Conservation (phyloP, 30 jellyfish, hydroid and myxozoan species). For the Pseudorhiza aurosa region DNA sequence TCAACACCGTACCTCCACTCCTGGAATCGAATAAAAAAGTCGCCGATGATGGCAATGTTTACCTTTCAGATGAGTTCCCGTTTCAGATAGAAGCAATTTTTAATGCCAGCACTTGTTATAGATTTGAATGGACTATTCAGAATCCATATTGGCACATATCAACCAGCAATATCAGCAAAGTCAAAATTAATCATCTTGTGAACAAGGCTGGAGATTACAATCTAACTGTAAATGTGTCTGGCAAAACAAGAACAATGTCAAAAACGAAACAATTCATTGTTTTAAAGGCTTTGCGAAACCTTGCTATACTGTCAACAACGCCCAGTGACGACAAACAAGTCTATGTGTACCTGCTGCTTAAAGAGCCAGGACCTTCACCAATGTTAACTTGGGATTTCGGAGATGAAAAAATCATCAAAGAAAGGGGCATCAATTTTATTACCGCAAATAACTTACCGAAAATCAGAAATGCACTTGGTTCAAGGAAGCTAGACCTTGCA, state of each 20-base stretch:
- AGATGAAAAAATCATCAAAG: background rate
- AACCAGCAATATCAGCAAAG: background rate
- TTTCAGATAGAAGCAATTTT: background rate
- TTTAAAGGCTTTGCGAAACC: background rate
- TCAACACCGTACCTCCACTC: conserved; percentile 1
- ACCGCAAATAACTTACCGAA: too few relatives aligned
- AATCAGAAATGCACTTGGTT: too few relatives aligned
- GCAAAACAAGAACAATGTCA: background rate
- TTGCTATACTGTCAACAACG: background rate
- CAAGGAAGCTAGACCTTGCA: too few relatives aligned
- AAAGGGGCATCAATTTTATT: too few relatives aligned
- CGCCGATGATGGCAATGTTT: background rate
- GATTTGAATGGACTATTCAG: conserved; percentile 5
- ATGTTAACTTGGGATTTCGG: background rate
- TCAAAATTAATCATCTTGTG: background rate
- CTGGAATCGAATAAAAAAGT: background rate
- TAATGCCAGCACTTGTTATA: conserved; percentile 1
- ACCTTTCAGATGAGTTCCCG: conserved; percentile 7
- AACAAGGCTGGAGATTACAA: background rate
- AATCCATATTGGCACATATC: background rate
- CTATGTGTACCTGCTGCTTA: conserved; percentile 8
- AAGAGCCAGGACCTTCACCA: background rate
- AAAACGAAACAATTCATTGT: background rate
- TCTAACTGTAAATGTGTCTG: background rate
- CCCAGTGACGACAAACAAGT: background rate